A percentile compares a stretch with the other conserved stretches of the same genome.
phyloP scores from a whole-genome alignment of 2,888 invertebrate species.

The Euspilapteryx auroguttella region DNA sequence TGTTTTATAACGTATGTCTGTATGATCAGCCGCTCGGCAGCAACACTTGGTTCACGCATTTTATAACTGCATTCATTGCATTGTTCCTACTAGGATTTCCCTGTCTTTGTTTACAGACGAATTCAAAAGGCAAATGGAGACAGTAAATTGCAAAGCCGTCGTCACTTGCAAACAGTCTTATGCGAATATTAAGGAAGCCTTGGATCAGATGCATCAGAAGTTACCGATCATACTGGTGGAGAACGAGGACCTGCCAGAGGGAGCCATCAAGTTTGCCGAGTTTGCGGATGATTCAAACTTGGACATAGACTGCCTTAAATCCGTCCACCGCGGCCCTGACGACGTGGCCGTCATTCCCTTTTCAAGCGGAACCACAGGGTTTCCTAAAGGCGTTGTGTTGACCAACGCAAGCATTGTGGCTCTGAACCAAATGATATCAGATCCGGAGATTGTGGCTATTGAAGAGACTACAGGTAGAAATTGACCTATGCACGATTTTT shows the following conservation, averaged over 20 bases:
- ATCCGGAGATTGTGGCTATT: slow-evolving; percentile 30
- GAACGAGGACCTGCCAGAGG: slow-evolving; percentile 44
- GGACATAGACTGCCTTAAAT: slow-evolving; percentile 49
- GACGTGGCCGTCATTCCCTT: slow-evolving; percentile 75
- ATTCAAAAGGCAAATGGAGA: slow-evolving; percentile 64
- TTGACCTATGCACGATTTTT: no score
- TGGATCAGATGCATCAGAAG: slow-evolving; percentile 34
- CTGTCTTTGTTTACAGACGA: slow-evolving; percentile 74
- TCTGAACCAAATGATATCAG: slow-evolving; percentile 37
- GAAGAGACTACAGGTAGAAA: slow-evolving; percentile 32
- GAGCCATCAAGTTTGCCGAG: slow-evolving; percentile 67
- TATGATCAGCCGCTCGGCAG: no score
- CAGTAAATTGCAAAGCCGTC: slow-evolving; percentile 65
- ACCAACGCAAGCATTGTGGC: slow-evolving; percentile 63
- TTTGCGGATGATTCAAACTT: slow-evolving; percentile 55
- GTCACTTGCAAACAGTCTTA: slow-evolving; percentile 63
- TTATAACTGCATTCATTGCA: no score
- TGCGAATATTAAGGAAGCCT: slow-evolving; percentile 41
- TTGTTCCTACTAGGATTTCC: no score
- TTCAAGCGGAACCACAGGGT: slow-evolving; percentile 86
- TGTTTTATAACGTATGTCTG: no score
- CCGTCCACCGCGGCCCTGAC: slow-evolving; percentile 37
- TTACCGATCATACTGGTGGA: slow-evolving; percentile 56
- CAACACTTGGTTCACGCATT: no score
- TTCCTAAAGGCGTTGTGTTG: slow-evolving; percentile 74